Evolutionary conservation across 2,888 invertebrate genomes (phyloP).

Genomic region (Hyppa rectilinea): DNA sequence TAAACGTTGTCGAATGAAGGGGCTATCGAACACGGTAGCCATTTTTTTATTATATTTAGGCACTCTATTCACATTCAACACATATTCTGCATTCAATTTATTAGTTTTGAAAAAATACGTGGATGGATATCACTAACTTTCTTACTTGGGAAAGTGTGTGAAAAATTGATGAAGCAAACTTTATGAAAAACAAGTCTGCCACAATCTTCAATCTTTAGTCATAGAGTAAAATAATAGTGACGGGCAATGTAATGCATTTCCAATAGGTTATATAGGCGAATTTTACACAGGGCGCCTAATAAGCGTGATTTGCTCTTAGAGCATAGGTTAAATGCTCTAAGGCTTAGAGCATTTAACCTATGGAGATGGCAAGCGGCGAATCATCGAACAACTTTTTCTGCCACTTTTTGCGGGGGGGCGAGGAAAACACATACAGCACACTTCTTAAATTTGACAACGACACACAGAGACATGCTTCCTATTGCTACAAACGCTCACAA

Average conservation of each 20-base stretch:
- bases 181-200: slow-evolving; percentile 68
- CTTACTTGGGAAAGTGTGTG: slow-evolving; percentile 64
- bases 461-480: no score
- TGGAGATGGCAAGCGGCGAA: no score
- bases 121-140: slow-evolving; percentile 54
- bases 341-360: no score
- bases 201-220: slow-evolving; percentile 34
- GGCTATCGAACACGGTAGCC: slow-evolving; percentile 92
- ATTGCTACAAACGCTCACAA: no score
- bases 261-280: no score
- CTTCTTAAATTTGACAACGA: no score
- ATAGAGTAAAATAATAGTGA: slow-evolving; percentile 49
- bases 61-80: slow-evolving; percentile 67
- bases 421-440: no score
- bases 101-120: slow-evolving; percentile 47
- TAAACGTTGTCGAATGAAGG: slow-evolving; percentile 91
- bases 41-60: slow-evolving; percentile 78
- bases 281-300: no score
- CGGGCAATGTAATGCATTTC: neutral
- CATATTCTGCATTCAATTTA: slow-evolving; percentile 59
- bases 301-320: no score
- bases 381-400: no score
- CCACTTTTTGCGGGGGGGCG: no score
- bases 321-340: no score
- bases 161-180: slow-evolving; percentile 64